Base-by-base conservation (phyloP, 1,140 invertebrate species). In the Solen grandis region DNA sequence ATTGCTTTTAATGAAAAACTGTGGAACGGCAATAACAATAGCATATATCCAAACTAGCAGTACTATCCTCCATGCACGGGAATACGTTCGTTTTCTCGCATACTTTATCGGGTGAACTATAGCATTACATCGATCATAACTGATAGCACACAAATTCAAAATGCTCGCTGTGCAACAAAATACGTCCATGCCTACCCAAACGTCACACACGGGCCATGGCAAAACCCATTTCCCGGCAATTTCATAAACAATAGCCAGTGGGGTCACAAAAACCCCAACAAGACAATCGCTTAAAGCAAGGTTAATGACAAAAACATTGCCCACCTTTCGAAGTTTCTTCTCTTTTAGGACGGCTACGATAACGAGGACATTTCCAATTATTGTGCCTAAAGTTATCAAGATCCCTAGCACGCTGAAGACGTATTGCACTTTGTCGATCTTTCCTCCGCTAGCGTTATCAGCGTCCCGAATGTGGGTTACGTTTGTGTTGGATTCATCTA, bases 301-400 rank as follows among this genome's bases (percentile, higher is more conserved):
- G 57, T 96, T 98, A 33, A 98, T 95, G 87, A 99, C 98, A 92
- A 99, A 98, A 87, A 97, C 94, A 92, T 99, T 99, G 38, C 97
- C 98, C 77, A 98, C 97, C 81, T 96, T 97, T 57, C 92, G 83
- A 90, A 98, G 92, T 88, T 97, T 60, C 52, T 80, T 80, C 29
- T 80, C 77, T 10, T 35, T 72, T 0, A 80, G 63, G 5, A 80
- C 69, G 19, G 77, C 77, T 0, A 80, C 29, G 13, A 80, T 80
- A n/a, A 73, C 60, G 5, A 80, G 31, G 13, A 80, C 57, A 31
- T 80, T 80, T 33, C 77, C 77, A 50, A 80, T 62, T 36, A 80
- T 68, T 14, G 77, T 80, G 1, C 36, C 55, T 4, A 60, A 27
- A 27, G 77, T 80, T 2, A 80, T 60, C 29, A 72, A 10, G 8